Percentiles rank a stretch among this genome's conserved stretches.
Evolutionary conservation across 37 sponge, comb jelly and placozoan species (phyloP).

Genomic region (Cliona cf. orientalis): DNA sequence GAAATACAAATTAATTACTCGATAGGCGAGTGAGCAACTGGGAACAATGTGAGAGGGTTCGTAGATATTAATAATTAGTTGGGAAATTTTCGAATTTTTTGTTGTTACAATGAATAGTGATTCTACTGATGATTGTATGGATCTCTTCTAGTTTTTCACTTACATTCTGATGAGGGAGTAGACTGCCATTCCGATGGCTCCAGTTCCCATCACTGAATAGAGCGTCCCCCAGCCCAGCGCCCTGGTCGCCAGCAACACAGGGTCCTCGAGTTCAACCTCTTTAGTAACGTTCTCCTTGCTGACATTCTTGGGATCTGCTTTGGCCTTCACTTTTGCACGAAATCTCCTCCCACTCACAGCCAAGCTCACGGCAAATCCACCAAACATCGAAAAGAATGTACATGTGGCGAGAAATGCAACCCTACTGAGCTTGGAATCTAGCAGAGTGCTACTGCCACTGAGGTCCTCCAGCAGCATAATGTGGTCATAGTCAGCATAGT

Average conservation of each 20-base stretch:
- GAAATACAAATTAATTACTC: too few relatives aligned
- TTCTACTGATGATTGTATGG: too few relatives aligned
- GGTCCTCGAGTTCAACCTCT: constrained; percentile 28
- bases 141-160: too few relatives aligned
- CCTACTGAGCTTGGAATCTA: not conserved
- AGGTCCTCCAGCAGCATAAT: not conserved
- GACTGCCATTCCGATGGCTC: constrained; percentile 22
- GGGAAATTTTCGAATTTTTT: too few relatives aligned
- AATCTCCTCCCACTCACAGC: constrained; percentile 11
- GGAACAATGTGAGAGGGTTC: not conserved
- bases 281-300: not conserved
- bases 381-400: constrained; percentile 20
- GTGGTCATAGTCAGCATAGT: constrained; percentile 9
- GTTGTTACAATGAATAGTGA: too few relatives aligned
- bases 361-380: constrained; percentile 27
- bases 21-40: too few relatives aligned
- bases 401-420: constrained; percentile 10
- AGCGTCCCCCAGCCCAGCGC: constrained; percentile 72
- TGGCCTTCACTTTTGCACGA: not conserved
- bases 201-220: constrained; percentile 43
- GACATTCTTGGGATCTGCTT: not conserved
- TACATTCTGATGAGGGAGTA: constrained; percentile 3
- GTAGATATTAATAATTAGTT: not conserved
- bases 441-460: not conserved
- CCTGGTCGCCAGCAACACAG: constrained; percentile 52